These are phyloP conservation scores for Saguinus imperator DNA, from an alignment of 2,113 vertebrate genomes.

Conservation along the genomic window DNA sequence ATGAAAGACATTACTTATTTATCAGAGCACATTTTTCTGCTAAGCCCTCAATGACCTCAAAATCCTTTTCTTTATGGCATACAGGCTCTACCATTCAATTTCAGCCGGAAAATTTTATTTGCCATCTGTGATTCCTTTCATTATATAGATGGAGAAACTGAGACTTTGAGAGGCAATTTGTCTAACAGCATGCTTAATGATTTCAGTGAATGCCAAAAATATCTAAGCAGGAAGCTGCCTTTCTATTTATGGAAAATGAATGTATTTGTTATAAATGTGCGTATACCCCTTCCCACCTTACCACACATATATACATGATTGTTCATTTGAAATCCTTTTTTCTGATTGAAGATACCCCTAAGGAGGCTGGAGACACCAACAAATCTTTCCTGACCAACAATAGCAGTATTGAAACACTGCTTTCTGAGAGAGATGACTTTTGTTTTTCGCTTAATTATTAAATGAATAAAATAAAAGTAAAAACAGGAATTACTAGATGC, in stretches of 20 bases:
- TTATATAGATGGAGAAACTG: slow-evolving; percentile 6
- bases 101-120: neutral
- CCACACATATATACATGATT: neutral
- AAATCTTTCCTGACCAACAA: neutral
- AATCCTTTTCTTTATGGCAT: neutral
- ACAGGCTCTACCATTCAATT: neutral
- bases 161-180: neutral
- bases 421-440: neutral
- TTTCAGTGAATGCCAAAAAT: neutral
- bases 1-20: neutral
- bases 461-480: neutral
- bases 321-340: neutral
- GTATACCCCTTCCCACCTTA: accelerated
- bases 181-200: neutral
- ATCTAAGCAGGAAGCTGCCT: neutral
- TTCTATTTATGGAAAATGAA: neutral
- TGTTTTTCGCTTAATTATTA: neutral
- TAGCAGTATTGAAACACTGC: neutral
- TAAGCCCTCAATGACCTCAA: neutral
- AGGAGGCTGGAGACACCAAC: neutral
- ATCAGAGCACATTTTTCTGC: neutral
- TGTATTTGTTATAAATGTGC: neutral
- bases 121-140: slow-evolving; percentile 11
- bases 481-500: neutral
- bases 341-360: neutral